Evolutionary conservation across 2,888 invertebrate genomes (phyloP).

Genomic region (Agrochola litura): DNA sequence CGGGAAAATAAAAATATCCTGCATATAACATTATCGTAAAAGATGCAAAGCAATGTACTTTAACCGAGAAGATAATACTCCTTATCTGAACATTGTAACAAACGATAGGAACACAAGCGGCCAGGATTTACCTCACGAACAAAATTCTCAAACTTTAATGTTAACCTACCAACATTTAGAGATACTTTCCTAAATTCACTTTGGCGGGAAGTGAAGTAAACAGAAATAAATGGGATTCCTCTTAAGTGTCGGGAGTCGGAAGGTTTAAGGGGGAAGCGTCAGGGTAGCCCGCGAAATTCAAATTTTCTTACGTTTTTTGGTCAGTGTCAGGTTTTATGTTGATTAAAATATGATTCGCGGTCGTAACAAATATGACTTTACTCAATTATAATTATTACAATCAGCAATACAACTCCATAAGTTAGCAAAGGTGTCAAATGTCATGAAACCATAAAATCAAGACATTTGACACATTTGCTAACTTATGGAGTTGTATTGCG

Average conservation of each 20-base stretch:
- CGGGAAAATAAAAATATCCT: conserved; percentile 30
- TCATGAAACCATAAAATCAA: too few species aligned
- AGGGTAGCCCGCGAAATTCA: too few species aligned
- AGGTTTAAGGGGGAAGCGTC: conserved; percentile 15
- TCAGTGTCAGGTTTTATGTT: too few species aligned
- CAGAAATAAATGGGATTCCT: conserved; percentile 54
- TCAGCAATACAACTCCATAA: too few species aligned
- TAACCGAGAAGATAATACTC: conserved; percentile 32
- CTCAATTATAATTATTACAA: too few species aligned
- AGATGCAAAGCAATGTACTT: conserved; percentile 32
- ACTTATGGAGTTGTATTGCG: neutral
- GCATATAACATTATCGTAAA: conserved; percentile 40
- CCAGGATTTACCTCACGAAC: conserved; percentile 46
- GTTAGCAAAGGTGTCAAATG: too few species aligned
- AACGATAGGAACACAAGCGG: conserved; percentile 36
- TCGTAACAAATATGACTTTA: too few species aligned
- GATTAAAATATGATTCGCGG: too few species aligned
- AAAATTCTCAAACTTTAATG: conserved; percentile 47
- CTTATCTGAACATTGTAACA: conserved; percentile 51
- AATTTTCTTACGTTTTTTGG: too few species aligned
- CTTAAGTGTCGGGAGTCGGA: conserved; percentile 46
- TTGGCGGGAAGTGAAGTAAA: conserved; percentile 51
- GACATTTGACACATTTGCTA: too few species aligned
- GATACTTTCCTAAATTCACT: conserved; percentile 57
- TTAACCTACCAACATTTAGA: conserved; percentile 45